Percentiles rank a stretch among this genome's conserved stretches.
Evolutionary conservation across 2,797 vertebrate species (phyloP).

Genomic region (Pteronotus mesoamericanus): DNA sequence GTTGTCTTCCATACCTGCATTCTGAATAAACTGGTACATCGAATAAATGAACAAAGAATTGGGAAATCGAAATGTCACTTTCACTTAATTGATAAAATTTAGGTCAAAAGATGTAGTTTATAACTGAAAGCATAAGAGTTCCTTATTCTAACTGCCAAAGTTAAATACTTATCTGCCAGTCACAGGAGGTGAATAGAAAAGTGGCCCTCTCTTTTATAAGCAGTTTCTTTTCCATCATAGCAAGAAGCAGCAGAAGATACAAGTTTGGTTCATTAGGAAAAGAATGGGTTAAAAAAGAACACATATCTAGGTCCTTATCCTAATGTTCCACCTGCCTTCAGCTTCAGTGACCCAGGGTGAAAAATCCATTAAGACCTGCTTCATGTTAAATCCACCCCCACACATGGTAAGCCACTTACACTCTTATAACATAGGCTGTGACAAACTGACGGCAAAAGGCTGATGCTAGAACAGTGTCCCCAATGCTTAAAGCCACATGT

Average conservation of each 20-base stretch:
- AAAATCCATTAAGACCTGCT: background rate
- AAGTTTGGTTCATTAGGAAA: background rate
- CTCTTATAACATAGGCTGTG: background rate
- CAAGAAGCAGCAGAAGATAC: background rate
- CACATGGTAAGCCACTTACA: background rate
- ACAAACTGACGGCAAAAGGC: background rate
- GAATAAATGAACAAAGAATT: background rate
- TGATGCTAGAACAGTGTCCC: background rate
- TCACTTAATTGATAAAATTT: background rate
- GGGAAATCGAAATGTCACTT: background rate
- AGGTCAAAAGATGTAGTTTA: background rate
- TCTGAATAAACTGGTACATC: background rate
- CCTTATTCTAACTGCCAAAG: background rate
- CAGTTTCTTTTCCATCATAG: background rate
- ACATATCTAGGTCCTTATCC: background rate
- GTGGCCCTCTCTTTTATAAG: background rate
- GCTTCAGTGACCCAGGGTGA: background rate
- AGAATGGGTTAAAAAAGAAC: background rate
- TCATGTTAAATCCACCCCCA: background rate
- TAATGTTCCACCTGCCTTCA: background rate
- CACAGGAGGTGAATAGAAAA: background rate
- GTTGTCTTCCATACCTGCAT: background rate
- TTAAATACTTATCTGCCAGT: background rate
- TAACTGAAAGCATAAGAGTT: background rate
- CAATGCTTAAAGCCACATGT: background rate